phyloP scores from a whole-genome alignment of 2,113 vertebrate genomes.

The Eulacestoma nigropectus region DNA sequence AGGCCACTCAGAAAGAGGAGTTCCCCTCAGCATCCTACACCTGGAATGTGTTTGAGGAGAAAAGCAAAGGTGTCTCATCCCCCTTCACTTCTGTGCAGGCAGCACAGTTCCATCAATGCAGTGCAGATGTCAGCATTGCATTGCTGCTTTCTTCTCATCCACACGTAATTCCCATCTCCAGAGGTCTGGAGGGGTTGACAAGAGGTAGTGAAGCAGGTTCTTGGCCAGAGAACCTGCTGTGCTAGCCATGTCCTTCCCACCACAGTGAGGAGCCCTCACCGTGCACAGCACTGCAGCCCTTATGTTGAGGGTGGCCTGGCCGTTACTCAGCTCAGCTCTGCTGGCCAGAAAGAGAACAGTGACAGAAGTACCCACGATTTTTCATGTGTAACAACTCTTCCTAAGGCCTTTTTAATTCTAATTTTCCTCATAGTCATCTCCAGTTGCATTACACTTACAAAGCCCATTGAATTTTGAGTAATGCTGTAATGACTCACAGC shows the following conservation, averaged over 20 bases:
- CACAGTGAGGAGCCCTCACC: accelerated
- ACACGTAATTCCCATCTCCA: accelerated
- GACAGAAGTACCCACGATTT: background rate
- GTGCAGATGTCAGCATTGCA: background rate
- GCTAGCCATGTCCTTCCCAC: accelerated
- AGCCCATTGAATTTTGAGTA: background rate
- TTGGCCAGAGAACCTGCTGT: background rate
- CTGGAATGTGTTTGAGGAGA: background rate
- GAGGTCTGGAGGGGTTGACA: background rate
- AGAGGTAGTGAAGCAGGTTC: background rate
- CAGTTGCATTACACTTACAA: background rate
- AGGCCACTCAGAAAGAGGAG: background rate
- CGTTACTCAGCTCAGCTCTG: background rate
- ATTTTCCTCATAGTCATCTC: background rate
- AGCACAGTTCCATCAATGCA: background rate
- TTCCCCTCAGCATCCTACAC: background rate
- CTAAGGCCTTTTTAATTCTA: background rate
- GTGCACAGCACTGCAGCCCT: background rate
- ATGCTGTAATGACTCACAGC: background rate
- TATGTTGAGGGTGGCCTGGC: accelerated
- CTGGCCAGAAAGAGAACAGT: background rate
- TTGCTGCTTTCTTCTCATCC: background rate
- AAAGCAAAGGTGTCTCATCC: background rate
- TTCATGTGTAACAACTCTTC: background rate
- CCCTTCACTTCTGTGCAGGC: background rate